Evolutionary conservation across 1,140 invertebrate species (phyloP).

Genomic region (Lepidostoma basale): DNA sequence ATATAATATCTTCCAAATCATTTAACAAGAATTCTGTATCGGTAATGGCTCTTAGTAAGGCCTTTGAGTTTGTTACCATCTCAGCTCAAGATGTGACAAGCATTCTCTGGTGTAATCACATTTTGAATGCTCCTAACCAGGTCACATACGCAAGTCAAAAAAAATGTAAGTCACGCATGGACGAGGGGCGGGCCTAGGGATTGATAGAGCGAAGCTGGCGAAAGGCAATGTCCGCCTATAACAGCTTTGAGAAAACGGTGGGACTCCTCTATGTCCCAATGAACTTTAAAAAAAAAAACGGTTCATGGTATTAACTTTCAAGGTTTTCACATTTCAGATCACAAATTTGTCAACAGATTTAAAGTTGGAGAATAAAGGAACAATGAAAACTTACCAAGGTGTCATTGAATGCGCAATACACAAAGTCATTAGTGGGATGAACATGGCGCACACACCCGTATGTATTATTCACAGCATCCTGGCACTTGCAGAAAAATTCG

Average conservation of each 20-base stretch:
- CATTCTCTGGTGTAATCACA: too few relatives aligned
- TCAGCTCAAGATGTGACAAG: too few relatives aligned
- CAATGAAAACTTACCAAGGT: conserved; percentile 62
- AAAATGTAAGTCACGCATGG: background rate
- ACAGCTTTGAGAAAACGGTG: too few relatives aligned
- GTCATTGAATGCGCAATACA: conserved; percentile 81
- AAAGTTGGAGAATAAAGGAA: background rate
- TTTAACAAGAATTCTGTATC: too few relatives aligned
- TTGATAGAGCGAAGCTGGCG: too few relatives aligned
- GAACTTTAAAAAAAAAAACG: background rate
- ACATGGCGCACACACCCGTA: conserved; percentile 76
- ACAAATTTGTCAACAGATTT: background rate
- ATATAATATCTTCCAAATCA: too few relatives aligned
- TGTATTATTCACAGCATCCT: conserved; percentile 84
- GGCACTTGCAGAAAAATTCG: conserved; percentile 77
- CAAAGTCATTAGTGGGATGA: conserved; percentile 62
- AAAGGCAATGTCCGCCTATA: too few relatives aligned
- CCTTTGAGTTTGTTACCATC: too few relatives aligned
- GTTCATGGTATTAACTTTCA: background rate
- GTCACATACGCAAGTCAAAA: background rate
- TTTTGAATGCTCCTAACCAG: too few relatives aligned
- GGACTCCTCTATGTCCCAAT: too few relatives aligned
- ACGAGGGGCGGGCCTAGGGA: too few relatives aligned
- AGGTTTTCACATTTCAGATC: background rate
- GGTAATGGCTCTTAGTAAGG: background rate